Conservation (phyloP, 2,888 invertebrate species). For the Campopleginae sp. region DNA sequence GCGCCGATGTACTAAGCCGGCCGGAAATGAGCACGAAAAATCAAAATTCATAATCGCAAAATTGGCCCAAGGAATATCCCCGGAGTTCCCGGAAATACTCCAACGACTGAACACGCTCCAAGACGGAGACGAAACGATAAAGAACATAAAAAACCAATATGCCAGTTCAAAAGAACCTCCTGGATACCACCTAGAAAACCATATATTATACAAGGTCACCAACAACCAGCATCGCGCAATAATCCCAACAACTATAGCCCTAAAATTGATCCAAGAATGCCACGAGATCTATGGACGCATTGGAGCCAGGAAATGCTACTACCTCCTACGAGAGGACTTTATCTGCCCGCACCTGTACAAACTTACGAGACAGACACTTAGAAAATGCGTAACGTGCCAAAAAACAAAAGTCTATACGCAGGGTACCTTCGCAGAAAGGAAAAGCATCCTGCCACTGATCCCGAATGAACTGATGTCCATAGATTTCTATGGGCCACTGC, state of each 20-base stretch:
- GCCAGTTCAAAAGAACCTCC: too few species aligned
- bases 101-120: neutral
- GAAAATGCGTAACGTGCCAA: too few species aligned
- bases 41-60: neutral
- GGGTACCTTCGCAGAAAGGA: too few species aligned
- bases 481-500: neutral
- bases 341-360: too few species aligned
- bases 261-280: neutral
- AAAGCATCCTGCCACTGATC: too few species aligned
- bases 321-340: too few species aligned
- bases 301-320: too few species aligned
- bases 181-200: too few species aligned
- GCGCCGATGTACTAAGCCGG: constrained; percentile 7
- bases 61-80: too few species aligned
- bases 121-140: neutral
- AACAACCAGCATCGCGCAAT: neutral
- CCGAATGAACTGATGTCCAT: too few species aligned
- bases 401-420: too few species aligned
- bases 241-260: neutral
- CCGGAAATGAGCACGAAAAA: neutral
- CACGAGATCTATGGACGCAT: neutral
- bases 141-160: neutral
- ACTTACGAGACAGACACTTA: too few species aligned
- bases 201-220: neutral
- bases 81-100: neutral